Percentiles rank a stretch among this genome's conserved stretches.
These are phyloP conservation scores for Xyrauchen texanus DNA, from an alignment of 2,113 vertebrate genomes.

Conservation along the genomic window DNA sequence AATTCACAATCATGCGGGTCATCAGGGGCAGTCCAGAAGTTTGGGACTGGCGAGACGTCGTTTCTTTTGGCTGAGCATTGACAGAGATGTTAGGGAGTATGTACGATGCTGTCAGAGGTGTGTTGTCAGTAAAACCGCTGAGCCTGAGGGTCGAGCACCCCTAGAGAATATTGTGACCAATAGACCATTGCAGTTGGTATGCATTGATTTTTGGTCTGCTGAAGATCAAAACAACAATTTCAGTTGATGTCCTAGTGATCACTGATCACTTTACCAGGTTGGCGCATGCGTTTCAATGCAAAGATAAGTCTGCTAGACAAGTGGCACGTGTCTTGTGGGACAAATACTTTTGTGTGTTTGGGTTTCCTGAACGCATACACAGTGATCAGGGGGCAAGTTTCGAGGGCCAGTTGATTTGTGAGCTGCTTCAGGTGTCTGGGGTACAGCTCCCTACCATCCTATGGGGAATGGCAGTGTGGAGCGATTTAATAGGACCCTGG, in stretches of 20 bases:
- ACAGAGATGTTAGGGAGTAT: slow-evolving; percentile 39
- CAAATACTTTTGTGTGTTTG: slow-evolving; percentile 6
- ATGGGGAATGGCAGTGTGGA: not conserved
- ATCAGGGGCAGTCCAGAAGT: no score
- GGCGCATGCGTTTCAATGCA: not conserved
- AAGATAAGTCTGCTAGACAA: not conserved
- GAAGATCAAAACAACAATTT: not conserved
- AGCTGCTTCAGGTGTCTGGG: not conserved
- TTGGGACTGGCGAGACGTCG: no score
- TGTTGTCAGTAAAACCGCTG: no score
- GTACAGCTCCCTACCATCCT: no score
- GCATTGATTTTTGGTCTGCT: not conserved
- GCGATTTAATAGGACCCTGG: no score
- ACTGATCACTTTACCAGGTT: not conserved
- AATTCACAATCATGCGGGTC: no score
- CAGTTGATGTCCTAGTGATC: not conserved
- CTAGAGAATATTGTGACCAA: slow-evolving; percentile 35
- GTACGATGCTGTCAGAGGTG: not conserved
- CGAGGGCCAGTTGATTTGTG: not conserved
- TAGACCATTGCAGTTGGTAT: slow-evolving; percentile 35
- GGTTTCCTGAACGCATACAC: no score
- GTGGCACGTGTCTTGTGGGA: not conserved
- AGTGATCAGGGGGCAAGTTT: not conserved
- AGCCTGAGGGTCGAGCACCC: slow-evolving; percentile 13
- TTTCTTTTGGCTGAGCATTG: no score